A percentile compares a stretch with the other conserved stretches of the same genome.
phyloP scores from a whole-genome alignment of 2,113 vertebrate species.

The Paradisaea rubra region DNA sequence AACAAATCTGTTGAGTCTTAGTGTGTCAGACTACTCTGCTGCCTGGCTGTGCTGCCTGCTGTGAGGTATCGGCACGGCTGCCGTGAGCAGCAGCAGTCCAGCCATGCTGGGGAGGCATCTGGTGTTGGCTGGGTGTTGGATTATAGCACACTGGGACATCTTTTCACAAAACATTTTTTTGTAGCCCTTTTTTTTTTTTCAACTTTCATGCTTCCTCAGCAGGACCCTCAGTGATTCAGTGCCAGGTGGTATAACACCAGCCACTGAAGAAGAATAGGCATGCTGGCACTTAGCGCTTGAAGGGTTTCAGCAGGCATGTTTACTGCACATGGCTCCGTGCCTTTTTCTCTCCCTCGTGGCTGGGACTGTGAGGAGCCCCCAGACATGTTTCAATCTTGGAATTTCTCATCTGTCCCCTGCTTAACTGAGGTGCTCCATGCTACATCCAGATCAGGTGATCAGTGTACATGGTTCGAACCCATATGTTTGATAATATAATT shows the following conservation, averaged over 20 bases:
- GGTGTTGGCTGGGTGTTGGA: accelerated
- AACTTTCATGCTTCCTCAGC: background rate
- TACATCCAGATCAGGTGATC: background rate
- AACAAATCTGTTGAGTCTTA: background rate
- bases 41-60: background rate
- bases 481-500: background rate
- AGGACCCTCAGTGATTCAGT: background rate
- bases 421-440: accelerated
- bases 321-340: accelerated
- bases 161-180: background rate
- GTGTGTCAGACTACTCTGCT: background rate
- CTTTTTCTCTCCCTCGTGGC: background rate
- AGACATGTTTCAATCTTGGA: background rate
- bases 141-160: background rate
- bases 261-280: background rate
- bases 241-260: background rate
- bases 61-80: accelerated
- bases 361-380: background rate
- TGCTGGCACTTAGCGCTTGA: background rate
- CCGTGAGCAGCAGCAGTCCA: accelerated
- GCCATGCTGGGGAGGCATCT: background rate
- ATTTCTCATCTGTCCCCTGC: background rate
- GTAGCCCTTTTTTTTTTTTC: background rate
- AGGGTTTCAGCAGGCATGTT: accelerated
- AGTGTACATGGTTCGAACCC: background rate